phyloP scores from a whole-genome alignment of 2,113 vertebrate species.

The Oreochromis niloticus region DNA sequence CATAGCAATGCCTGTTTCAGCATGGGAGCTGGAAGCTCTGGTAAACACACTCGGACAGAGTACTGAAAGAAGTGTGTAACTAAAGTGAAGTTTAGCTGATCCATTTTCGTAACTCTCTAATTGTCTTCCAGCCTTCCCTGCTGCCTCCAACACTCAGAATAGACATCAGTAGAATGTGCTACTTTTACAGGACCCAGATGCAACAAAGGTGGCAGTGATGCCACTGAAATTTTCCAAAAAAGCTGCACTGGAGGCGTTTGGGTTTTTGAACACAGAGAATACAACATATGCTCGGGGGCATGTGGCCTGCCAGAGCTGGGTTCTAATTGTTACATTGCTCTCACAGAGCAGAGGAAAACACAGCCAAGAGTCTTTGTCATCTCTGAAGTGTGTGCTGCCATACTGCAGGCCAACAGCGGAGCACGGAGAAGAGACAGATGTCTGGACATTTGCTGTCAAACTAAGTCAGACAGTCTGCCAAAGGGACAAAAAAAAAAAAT shows the following conservation, averaged over 20 bases:
- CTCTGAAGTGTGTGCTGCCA: conserved; percentile 66
- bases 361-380: conserved; percentile 76
- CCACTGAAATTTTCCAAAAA: conserved; percentile 61
- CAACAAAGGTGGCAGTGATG: conserved; percentile 74
- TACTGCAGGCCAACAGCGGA: conserved; percentile 64
- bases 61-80: conserved; percentile 54
- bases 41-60: conserved; percentile 42
- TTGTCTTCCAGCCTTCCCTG: conserved; percentile 69
- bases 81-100: conserved; percentile 62
- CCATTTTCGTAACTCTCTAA: conserved; percentile 69
- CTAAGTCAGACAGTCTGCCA: conserved; percentile 69
- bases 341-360: conserved; percentile 62
- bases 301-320: conserved; percentile 67
- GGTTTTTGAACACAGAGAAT: conserved; percentile 74
- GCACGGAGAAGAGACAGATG: conserved; percentile 68
- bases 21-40: conserved; percentile 33
- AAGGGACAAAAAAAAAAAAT: conserved; percentile 43
- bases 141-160: conserved; percentile 66
- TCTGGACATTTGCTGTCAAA: conserved; percentile 75
- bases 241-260: conserved; percentile 66
- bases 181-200: conserved; percentile 70
- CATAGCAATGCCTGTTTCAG: conserved; percentile 36
- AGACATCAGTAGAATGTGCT: conserved; percentile 74
- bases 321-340: conserved; percentile 76
- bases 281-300: conserved; percentile 74